A percentile compares a stretch with the other conserved stretches of the same genome.
Conservation (phyloP, 1,140 invertebrate genomes). For the Brachionus asplanchnoidis region DNA sequence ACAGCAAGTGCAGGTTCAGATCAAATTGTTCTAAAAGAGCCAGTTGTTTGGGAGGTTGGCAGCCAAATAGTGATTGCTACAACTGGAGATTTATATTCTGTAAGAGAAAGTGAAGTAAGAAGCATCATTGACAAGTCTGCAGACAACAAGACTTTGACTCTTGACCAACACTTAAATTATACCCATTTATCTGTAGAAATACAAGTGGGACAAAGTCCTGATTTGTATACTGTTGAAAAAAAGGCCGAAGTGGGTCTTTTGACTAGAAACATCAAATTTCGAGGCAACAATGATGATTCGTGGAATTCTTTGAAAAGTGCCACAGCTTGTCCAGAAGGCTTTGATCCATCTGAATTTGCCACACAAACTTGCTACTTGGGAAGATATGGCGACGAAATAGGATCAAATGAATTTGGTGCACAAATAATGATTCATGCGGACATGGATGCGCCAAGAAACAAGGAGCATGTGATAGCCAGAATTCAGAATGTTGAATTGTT, state of each 20-base stretch:
- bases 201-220: not conserved
- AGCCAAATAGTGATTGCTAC: slow-evolving; percentile 53
- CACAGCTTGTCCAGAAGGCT: slow-evolving; percentile 49
- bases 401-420: slow-evolving; percentile 51
- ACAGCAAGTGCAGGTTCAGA: slow-evolving; percentile 47
- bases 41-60: slow-evolving; percentile 49
- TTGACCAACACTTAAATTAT: slow-evolving; percentile 46
- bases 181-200: slow-evolving; percentile 40
- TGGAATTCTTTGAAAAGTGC: slow-evolving; percentile 43
- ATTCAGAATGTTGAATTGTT: slow-evolving; percentile 42
- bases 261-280: slow-evolving; percentile 43
- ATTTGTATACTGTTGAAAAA: slow-evolving; percentile 21
- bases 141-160: slow-evolving; percentile 47
- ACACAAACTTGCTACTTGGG: slow-evolving; percentile 53
- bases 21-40: slow-evolving; percentile 44
- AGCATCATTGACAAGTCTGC: slow-evolving; percentile 47
- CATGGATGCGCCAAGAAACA: not conserved
- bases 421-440: slow-evolving; percentile 49
- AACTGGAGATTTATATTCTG: slow-evolving; percentile 47
- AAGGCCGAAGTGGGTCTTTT: slow-evolving; percentile 45
- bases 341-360: slow-evolving; percentile 52
- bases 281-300: slow-evolving; percentile 43
- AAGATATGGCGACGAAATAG: slow-evolving; percentile 50
- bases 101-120: slow-evolving; percentile 46
- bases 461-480: not conserved